Conservation (phyloP, 2,797 vertebrate genomes). For the Pseudomugil tenellus region DNA sequence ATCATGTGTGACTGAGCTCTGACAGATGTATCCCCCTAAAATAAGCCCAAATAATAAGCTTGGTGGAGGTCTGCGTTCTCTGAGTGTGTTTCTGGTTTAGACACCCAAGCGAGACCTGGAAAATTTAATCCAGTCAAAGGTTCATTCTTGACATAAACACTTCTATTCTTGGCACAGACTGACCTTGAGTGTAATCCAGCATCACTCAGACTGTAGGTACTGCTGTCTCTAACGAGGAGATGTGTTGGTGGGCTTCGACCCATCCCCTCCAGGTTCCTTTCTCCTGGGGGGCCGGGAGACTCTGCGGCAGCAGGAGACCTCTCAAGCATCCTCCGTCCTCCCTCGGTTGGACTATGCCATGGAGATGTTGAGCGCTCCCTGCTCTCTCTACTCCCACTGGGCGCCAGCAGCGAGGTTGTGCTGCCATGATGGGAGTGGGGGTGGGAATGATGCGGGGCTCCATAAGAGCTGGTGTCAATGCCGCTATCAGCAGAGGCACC, state of each 20-base stretch:
- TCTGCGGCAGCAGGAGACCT: constrained; percentile 87
- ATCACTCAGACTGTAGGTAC: constrained; percentile 92
- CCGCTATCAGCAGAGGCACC: constrained; percentile 94
- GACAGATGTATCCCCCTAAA: too few relatives aligned
- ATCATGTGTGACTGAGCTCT: too few relatives aligned
- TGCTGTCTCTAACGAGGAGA: constrained; percentile 92
- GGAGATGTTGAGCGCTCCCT: constrained; percentile 85
- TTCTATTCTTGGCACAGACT: not conserved
- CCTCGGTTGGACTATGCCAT: constrained; percentile 95
- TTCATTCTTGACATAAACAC: not conserved
- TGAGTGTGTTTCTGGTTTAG: too few relatives aligned
- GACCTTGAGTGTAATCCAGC: constrained; percentile 93
- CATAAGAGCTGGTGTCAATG: constrained; percentile 92
- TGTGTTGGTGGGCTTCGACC: constrained; percentile 89
- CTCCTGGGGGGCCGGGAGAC: constrained; percentile 85
- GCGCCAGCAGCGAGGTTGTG: constrained; percentile 87
- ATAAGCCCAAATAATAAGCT: too few relatives aligned
- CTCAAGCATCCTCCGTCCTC: constrained; percentile 84
- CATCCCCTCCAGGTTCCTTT: constrained; percentile 68
- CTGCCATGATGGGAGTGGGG: constrained; percentile 85
- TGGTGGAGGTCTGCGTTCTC: too few relatives aligned
- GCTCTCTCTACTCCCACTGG: constrained; percentile 75
- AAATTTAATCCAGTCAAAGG: too few relatives aligned
- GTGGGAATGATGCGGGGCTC: constrained; percentile 78
- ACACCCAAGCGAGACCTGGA: too few relatives aligned